These are phyloP conservation scores for Synanthedon vespiformis DNA, from an alignment of 2,888 invertebrate species.

Conservation along the genomic window DNA sequence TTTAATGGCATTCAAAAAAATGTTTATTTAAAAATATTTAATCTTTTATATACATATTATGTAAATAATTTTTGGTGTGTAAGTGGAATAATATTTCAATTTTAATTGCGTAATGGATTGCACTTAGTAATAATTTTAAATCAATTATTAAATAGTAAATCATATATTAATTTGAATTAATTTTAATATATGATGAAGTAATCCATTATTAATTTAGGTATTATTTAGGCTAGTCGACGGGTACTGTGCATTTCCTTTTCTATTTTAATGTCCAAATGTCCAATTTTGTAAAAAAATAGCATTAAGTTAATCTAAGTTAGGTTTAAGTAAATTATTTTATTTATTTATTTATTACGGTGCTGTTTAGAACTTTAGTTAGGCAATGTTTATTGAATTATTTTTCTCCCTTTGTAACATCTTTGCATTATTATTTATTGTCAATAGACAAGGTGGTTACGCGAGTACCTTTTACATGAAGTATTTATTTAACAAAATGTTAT, in stretches of 20 bases:
- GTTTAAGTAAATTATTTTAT: conserved; percentile 16
- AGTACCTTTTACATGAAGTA: conserved; percentile 52
- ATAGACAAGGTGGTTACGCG: conserved; percentile 59
- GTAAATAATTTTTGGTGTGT: background rate
- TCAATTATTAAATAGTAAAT: conserved; percentile 11
- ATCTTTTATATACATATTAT: background rate
- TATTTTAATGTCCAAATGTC: conserved; percentile 44
- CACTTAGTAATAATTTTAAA: conserved; percentile 31
- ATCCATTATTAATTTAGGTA: conserved; percentile 13
- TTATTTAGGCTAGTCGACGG: conserved; percentile 62
- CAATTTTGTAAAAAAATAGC: conserved; percentile 60
- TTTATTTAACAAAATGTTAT: conserved; percentile 9
- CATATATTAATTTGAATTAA: conserved; percentile 11
- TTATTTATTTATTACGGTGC: conserved; percentile 33
- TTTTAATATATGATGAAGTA: conserved; percentile 7
- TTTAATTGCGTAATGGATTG: conserved; percentile 21
- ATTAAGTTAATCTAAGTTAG: conserved; percentile 18
- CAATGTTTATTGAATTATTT: conserved; percentile 14
- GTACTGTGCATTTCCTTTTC: conserved; percentile 58
- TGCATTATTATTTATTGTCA: conserved; percentile 21
- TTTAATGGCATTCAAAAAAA: conserved; percentile 13
- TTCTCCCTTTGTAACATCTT: conserved; percentile 11
- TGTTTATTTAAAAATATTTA: background rate
- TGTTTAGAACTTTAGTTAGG: conserved; percentile 33
- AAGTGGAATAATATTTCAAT: background rate